Evolutionary conservation across 2,888 invertebrate species (phyloP), one percentile per base, ranked within the genome.

Genomic region (Drosophila engyochracea): DNA sequence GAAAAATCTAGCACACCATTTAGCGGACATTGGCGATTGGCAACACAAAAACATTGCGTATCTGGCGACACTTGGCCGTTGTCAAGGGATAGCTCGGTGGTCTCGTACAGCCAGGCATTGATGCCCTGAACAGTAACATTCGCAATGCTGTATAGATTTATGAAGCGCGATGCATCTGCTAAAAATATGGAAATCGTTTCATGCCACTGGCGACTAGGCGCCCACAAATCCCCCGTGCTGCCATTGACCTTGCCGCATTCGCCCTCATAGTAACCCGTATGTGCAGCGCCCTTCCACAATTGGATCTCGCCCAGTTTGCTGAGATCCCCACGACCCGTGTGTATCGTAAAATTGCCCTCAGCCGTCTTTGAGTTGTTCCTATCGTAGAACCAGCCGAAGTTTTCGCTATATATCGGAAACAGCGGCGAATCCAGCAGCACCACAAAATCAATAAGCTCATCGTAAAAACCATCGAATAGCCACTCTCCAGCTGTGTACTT

Each of bases 311-410:
- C 97, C 58, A 97, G 94, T 69, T 95, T 93, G 0, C 94, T 91
- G 60, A 97, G 94, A 89, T 96, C 95, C 0, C 93, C 91, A 0
- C 93, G 94, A 0, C 98, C 98, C 0, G 97, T 97, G 79, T 95
- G 95, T 94, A 98, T 96, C 53, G 96, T 96, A 87, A 96, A 97
- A 1, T 94, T 94, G 1, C 97, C 97, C 91, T 97, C 97, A 87
- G 94, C 96, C 0, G 94, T 94, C 44, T 94, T 93, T 0, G 96
- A 96, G 49, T 94, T 94, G 91, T 98, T 98, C 76, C 97, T 95
- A 95, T 96, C 93, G 37, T 93, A 94, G 91, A 98, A 97, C 96
- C 98, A 97, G 7, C 96, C 98, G 92, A 98, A 98, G 86, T 95
- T 96, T 64, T 96, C 95, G 82, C 94, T 96, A 0, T 96, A 96